Base-by-base conservation (phyloP, 2,888 invertebrate species). In the Zhengitettix transpicula region DNA sequence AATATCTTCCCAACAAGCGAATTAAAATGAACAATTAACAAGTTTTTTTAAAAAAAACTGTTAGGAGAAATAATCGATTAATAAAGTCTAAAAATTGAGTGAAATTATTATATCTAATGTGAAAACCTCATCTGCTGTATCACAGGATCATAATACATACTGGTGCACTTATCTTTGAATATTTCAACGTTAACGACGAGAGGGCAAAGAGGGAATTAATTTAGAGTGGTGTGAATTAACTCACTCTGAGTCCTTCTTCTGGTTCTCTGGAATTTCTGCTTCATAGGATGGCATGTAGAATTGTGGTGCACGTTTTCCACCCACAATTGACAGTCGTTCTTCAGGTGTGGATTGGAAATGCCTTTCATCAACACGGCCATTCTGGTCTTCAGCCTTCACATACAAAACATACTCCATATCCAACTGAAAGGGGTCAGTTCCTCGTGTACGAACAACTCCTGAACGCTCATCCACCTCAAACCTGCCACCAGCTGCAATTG, bases 301-400 rank as follows among this genome's bases (percentile, higher is more conserved):
- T 75, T 99, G 98, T 0, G 99, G 99, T 0, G 95, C 91, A 44
- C 97, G 80, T 71, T 96, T 94, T 61, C 97, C 98, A n/a, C 96
- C 97, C 28, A 95, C 91, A 70, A 97, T 96, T 64, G 92, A 92
- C 59, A 95, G 75, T 11, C 93, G 81, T 70, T 93, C 93, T 72
- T 95, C 94, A 14, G 89, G 87, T 11, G 94, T 94, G 11, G 91
- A 88, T 74, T 94, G 94, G 74, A 86, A 93, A 58, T 87, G 79
- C 58, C 89, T 80, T 71, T 93, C 93, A 68, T 91, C 92, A n/a
- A 92, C 85, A 65, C 92, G 83, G 15, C 94, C 94, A 71, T 91
- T 93, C 76, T 90, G 93, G 77, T 95, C 95, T 75, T 94, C 93
- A 1, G 95, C 96, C 73, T 94, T 94, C 60, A 96, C 95, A 70